Evolutionary conservation across 2,888 invertebrate genomes (phyloP).

Genomic region (Hyposoter didymator): DNA sequence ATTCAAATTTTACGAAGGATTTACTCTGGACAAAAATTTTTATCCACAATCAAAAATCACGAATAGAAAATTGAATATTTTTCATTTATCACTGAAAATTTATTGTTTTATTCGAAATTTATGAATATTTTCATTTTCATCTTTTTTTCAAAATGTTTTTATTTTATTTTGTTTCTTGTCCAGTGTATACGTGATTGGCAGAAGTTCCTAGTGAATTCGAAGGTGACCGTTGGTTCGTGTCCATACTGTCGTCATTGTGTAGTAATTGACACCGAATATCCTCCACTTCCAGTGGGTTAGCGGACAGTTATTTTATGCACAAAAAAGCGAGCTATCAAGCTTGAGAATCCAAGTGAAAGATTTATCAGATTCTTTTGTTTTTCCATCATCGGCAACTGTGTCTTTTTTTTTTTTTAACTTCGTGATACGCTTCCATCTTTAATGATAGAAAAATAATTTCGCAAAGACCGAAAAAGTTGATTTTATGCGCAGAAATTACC

Average conservation of each 20-base stretch:
- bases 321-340: background rate
- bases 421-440: background rate
- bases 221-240: conserved; percentile 65
- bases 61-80: no score
- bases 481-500: background rate
- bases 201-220: conserved; percentile 33
- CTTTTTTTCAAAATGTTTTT: background rate
- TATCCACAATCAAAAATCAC: no score
- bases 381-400: background rate
- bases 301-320: background rate
- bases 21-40: no score
- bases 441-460: background rate
- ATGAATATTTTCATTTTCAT: background rate
- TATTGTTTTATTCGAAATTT: no score
- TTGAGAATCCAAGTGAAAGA: conserved; percentile 5
- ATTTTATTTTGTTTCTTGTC: conserved; percentile 32
- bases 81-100: no score
- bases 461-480: background rate
- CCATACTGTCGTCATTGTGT: conserved; percentile 74
- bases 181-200: conserved; percentile 77
- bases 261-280: conserved; percentile 75
- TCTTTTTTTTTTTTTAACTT: background rate
- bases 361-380: background rate
- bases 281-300: conserved; percentile 70
- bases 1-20: no score